Evolutionary conservation across 2,888 invertebrate genomes (phyloP).

Genomic region (Lottia gigantea): DNA sequence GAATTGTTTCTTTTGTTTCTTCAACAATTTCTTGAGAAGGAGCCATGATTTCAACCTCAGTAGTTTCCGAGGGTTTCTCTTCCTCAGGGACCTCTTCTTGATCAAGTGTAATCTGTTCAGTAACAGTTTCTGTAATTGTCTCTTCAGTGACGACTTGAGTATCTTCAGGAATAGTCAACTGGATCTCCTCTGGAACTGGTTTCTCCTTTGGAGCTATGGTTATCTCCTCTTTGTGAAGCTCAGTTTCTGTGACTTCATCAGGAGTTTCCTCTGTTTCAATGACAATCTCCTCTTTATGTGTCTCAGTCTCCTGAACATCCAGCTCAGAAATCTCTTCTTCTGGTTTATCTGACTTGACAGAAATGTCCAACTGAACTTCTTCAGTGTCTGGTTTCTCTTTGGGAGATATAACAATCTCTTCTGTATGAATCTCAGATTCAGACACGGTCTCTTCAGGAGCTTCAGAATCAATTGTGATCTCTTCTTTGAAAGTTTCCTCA

Average conservation of each 20-base stretch:
- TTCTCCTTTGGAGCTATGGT: slow-evolving; percentile 18
- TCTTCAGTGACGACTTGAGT: too few species aligned
- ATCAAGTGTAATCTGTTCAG: neutral
- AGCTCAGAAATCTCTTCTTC: slow-evolving; percentile 16
- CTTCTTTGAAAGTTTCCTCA: slow-evolving; percentile 19
- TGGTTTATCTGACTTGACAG: neutral
- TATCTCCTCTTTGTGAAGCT: slow-evolving; percentile 10
- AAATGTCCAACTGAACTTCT: slow-evolving; percentile 10
- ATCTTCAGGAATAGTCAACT: too few species aligned
- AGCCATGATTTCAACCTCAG: neutral
- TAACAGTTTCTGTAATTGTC: slow-evolving; percentile 12
- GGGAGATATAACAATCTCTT: slow-evolving; percentile 15
- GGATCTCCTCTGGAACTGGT: slow-evolving; percentile 15
- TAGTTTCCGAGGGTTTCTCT: neutral
- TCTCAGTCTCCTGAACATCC: slow-evolving; percentile 23
- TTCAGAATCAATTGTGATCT: slow-evolving; percentile 15
- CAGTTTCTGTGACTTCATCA: slow-evolving; percentile 18
- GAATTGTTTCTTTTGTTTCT: neutral
- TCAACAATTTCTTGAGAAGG: neutral
- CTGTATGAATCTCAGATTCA: too few species aligned
- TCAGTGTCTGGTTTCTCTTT: slow-evolving; percentile 19
- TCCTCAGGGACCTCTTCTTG: neutral
- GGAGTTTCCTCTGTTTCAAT: slow-evolving; percentile 13
- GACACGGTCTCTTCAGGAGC: slow-evolving; percentile 17
- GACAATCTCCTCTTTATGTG: slow-evolving; percentile 18